Percentiles rank a stretch among this genome's conserved stretches.
Conservation (phyloP, 1,140 invertebrate genomes). For the Scaptomyza pallida region DNA sequence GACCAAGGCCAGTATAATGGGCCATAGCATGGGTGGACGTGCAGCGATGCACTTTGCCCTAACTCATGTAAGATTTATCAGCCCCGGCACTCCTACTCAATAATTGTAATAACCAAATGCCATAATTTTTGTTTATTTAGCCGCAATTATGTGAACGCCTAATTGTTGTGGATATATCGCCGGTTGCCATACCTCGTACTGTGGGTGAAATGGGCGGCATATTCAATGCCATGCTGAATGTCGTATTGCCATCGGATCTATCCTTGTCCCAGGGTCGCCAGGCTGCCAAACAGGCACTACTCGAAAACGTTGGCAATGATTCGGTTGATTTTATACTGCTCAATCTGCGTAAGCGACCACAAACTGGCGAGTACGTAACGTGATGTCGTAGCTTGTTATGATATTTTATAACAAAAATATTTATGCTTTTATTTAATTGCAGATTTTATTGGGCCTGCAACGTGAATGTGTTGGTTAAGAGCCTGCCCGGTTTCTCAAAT, state of each 20-base stretch:
- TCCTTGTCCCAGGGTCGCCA: conserved; percentile 88
- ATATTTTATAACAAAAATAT: too few species aligned
- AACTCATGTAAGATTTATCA: conserved; percentile 84
- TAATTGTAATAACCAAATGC: neutral
- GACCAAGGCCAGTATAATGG: conserved; percentile 88
- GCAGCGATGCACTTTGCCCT: conserved; percentile 92
- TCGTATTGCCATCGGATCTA: conserved; percentile 86
- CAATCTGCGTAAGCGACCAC: conserved; percentile 77
- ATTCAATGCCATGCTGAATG: conserved; percentile 87
- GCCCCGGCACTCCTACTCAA: too few species aligned
- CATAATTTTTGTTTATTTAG: conserved; percentile 83
- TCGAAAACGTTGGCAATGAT: conserved; percentile 82
- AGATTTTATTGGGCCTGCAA: conserved; percentile 84
- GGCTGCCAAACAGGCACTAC: conserved; percentile 85
- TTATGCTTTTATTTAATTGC: neutral
- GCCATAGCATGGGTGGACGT: conserved; percentile 96
- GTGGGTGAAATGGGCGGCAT: conserved; percentile 87
- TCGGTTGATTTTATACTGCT: conserved; percentile 85
- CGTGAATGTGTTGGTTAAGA: conserved; percentile 88
- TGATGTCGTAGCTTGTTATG: too few species aligned
- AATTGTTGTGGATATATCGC: conserved; percentile 93
- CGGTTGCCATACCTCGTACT: conserved; percentile 87
- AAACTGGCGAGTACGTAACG: conserved; percentile 59
- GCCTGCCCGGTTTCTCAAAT: conserved; percentile 87
- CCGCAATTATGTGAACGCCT: conserved; percentile 91